phyloP scores from a whole-genome alignment of 2,797 vertebrate species.

The Gadopsis marmoratus region DNA sequence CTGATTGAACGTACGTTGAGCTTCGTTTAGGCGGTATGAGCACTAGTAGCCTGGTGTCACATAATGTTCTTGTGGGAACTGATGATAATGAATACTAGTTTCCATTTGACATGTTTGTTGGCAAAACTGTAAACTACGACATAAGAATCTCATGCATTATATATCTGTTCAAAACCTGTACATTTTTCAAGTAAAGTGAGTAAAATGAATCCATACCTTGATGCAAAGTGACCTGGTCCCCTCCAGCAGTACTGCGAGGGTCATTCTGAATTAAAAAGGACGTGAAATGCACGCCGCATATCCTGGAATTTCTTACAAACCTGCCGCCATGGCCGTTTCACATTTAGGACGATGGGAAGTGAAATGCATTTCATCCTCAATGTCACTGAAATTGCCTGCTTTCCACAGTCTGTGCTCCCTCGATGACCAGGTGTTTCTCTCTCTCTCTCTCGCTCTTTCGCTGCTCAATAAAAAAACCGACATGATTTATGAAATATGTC shows the following conservation, averaged over 20 bases:
- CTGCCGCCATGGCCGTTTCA: constrained; percentile 24
- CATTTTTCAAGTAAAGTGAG: background rate
- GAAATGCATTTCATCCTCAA: constrained; percentile 51
- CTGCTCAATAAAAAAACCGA: constrained; percentile 48
- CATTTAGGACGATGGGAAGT: constrained; percentile 39
- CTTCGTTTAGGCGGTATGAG: background rate
- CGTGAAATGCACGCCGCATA: background rate
- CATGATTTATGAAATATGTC: constrained; percentile 73
- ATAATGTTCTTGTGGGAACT: background rate
- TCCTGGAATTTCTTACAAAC: constrained; percentile 9
- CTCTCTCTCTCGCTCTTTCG: constrained; percentile 7
- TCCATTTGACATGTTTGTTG: background rate
- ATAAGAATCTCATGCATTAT: background rate
- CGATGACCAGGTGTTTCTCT: constrained; percentile 29
- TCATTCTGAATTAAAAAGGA: constrained; percentile 10
- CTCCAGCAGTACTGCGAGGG: background rate
- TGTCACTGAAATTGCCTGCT: constrained; percentile 49
- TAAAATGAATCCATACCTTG: background rate
- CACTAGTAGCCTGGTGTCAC: background rate
- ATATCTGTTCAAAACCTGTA: background rate
- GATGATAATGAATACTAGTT: background rate
- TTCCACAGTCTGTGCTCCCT: constrained; percentile 28
- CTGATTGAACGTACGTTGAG: too few species aligned
- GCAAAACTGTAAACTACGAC: background rate
- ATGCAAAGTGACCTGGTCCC: background rate